Percentiles rank a stretch among this genome's conserved stretches.
Evolutionary conservation across 2,888 invertebrate species (phyloP).

Genomic region (Helicoverpa assulta): DNA sequence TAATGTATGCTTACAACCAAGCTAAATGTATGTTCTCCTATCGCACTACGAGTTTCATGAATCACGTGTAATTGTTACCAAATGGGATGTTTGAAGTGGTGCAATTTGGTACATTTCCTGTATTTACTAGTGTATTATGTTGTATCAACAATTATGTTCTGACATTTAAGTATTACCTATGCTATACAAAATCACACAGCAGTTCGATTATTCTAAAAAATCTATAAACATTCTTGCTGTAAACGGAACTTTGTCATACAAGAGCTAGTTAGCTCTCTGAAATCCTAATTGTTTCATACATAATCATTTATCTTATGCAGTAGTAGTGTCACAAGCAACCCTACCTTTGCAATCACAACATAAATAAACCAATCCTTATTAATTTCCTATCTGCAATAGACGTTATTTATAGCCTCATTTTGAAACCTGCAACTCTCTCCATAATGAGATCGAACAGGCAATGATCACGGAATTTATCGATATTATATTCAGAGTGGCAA

Average conservation of each 20-base stretch:
- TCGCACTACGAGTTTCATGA: constrained; percentile 25
- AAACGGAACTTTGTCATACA: too few relatives aligned
- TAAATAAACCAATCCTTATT: constrained; percentile 25
- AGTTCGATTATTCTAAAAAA: too few relatives aligned
- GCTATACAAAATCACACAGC: background rate
- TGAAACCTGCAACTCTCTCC: constrained; percentile 45
- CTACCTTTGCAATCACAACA: background rate
- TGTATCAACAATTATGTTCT: background rate
- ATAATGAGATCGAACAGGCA: constrained; percentile 63
- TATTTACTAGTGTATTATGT: background rate
- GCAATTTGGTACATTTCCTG: constrained; percentile 19
- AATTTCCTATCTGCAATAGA: constrained; percentile 33
- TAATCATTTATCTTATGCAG: background rate
- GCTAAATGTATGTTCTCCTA: constrained; percentile 47
- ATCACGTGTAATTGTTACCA: constrained; percentile 35
- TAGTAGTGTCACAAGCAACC: background rate
- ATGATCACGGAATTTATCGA: constrained; percentile 78
- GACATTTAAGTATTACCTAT: background rate
- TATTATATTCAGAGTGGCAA: constrained; percentile 80
- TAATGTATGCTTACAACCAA: constrained; percentile 45
- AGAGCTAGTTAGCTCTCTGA: too few relatives aligned
- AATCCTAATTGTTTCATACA: too few relatives aligned
- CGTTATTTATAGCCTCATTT: constrained; percentile 50
- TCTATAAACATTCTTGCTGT: too few relatives aligned
- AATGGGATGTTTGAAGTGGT: constrained; percentile 21